Base-by-base conservation (phyloP, 2,888 invertebrate species). In the Ischnura elegans region DNA sequence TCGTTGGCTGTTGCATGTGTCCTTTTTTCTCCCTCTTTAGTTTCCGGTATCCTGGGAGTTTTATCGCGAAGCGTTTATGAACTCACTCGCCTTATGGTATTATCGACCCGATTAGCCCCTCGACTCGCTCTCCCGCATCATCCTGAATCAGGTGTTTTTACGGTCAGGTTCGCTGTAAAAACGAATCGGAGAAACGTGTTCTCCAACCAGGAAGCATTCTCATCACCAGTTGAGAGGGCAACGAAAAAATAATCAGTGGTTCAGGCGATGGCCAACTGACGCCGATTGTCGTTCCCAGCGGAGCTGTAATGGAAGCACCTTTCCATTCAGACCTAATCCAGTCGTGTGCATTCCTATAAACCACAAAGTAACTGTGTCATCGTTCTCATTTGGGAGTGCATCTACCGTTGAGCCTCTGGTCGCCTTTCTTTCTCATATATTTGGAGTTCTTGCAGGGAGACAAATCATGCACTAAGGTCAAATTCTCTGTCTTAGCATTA, bases 181-280 rank as follows among this genome's bases (percentile, higher is more conserved):
- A 13, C 8, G 45, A 86, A 86, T n/a, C n/a, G 25, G 85, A 45
- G 21, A 86, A 86, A 86, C 45, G 46, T 25, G 13, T 46, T 46
- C 46, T 45, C 21, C 43, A 86, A 25, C 46, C 86, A 86, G 86
- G 86, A 86, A 85, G 85, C 16, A 36, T 10, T 13, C 13, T 51
- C 13, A 13, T 85, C 85, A 6, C n/a, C 61, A 25, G 25, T 25
- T 21, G 21, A 29, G 29, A 36, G 5, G 29, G 36, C 8, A 76
- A n/a, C 4, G 36, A 36, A 36, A 66, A 76, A 76, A 76, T n/a
- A 76, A 29, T 76, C 36, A 86, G 46, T 46, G 86, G 86, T n/a
- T 86, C 42, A 25, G 21, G 10, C n/a, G 86, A 25, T 86, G 45
- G 10, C 86, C 86, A 86, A n/a, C 86, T 25, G 86, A 86, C 86